Conservation (phyloP, 2,888 invertebrate species). For the Cephus pygmeus region DNA sequence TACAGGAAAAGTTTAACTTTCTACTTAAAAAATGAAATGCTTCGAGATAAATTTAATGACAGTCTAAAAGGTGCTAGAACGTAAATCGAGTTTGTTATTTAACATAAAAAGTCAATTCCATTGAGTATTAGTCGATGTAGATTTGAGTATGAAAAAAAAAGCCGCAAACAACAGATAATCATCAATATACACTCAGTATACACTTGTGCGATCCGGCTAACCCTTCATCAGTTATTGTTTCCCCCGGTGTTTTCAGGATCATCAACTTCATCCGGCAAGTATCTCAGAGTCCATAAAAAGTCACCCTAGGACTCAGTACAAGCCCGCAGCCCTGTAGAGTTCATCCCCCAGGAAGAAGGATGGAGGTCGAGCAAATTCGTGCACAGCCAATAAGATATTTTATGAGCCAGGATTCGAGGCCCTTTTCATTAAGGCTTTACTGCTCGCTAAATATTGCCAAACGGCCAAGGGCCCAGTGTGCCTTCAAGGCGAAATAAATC, state of each 20-base stretch:
- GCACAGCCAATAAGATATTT: slow-evolving; percentile 40
- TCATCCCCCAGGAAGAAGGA: background rate
- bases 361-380: slow-evolving; percentile 7
- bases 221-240: background rate
- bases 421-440: slow-evolving; percentile 55
- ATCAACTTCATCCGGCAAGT: background rate
- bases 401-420: slow-evolving; percentile 42
- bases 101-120: no score
- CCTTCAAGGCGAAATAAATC: background rate
- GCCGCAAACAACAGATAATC: background rate
- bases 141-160: background rate
- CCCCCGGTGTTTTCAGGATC: background rate
- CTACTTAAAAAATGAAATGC: no score
- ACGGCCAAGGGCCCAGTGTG: slow-evolving; percentile 6
- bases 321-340: background rate
- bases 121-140: background rate
- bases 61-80: no score
- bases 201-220: background rate
- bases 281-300: background rate
- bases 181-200: background rate
- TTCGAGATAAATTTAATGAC: no score
- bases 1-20: no score
- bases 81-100: no score
- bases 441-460: slow-evolving; percentile 52
- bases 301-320: background rate